Evolutionary conservation across 1,140 invertebrate genomes (phyloP).

Genomic region (Rhopalosiphum padi): DNA sequence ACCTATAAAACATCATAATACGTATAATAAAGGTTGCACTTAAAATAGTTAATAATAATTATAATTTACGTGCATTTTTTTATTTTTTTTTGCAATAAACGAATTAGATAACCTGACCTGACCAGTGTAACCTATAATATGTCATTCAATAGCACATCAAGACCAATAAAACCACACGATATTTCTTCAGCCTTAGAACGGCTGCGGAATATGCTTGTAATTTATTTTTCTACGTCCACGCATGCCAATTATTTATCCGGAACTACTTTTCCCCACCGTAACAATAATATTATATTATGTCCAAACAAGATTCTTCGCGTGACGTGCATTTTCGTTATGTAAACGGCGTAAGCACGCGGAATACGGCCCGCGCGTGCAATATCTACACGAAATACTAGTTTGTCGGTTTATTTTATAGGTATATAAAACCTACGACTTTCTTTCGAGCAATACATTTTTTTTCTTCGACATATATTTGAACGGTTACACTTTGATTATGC

Average conservation of each 20-base stretch:
- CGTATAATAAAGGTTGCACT: too few species aligned
- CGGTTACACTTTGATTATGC: background rate
- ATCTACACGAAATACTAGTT: background rate
- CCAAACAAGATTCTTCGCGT: background rate
- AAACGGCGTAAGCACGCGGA: background rate
- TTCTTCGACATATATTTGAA: background rate
- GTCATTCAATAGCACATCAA: background rate
- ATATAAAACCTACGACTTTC: slow-evolving; percentile 22
- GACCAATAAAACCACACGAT: background rate
- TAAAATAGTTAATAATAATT: too few species aligned
- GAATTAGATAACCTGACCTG: background rate
- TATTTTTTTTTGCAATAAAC: background rate
- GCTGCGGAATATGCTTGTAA: background rate
- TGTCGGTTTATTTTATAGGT: background rate
- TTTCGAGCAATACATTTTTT: slow-evolving; percentile 13
- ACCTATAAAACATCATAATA: too few species aligned
- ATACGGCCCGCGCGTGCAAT: background rate
- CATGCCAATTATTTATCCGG: background rate
- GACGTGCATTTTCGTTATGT: slow-evolving; percentile 10
- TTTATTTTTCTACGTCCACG: background rate
- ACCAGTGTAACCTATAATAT: background rate
- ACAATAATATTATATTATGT: background rate
- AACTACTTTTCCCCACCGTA: slow-evolving; percentile 16
- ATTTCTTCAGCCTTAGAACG: background rate
- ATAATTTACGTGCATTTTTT: background rate